Conservation (phyloP, 1,140 invertebrate genomes). For the Macrobrachium rosenbergii region DNA sequence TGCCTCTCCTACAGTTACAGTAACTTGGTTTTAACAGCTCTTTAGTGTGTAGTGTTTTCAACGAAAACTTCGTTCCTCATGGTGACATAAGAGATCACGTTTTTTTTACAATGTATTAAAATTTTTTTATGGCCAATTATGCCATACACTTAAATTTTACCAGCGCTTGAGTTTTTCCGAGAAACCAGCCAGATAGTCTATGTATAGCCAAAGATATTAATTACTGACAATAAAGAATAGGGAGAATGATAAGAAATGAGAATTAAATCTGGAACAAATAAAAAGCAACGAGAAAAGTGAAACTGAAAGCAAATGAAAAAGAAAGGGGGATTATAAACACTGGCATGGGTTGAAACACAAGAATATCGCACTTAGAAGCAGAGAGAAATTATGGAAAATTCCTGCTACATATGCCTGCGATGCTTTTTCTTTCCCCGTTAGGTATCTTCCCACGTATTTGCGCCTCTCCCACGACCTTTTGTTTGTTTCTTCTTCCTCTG, state of each 20-base stretch:
- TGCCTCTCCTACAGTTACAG: too few relatives aligned
- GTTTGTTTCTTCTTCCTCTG: conserved; percentile 26
- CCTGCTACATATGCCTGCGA: background rate
- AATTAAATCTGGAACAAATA: background rate
- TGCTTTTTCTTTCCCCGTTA: background rate
- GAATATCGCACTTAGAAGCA: background rate
- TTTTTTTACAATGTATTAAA: too few relatives aligned
- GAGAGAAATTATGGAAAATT: background rate
- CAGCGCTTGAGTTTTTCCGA: too few relatives aligned
- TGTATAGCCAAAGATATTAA: background rate
- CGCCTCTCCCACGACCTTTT: background rate
- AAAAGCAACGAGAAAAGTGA: background rate
- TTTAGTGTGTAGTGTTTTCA: too few relatives aligned
- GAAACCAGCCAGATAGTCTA: background rate
- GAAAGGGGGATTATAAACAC: background rate
- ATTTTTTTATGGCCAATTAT: too few relatives aligned
- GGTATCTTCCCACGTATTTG: background rate
- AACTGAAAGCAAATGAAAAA: background rate
- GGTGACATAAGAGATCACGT: too few relatives aligned
- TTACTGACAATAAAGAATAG: background rate
- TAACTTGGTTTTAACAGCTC: too few relatives aligned
- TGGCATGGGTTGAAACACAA: background rate
- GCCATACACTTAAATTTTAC: too few relatives aligned
- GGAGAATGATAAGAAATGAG: background rate
- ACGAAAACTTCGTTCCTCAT: too few relatives aligned